Evolutionary conservation across 2,797 vertebrate genomes (phyloP).

Genomic region (Lutjanus argentimaculatus): DNA sequence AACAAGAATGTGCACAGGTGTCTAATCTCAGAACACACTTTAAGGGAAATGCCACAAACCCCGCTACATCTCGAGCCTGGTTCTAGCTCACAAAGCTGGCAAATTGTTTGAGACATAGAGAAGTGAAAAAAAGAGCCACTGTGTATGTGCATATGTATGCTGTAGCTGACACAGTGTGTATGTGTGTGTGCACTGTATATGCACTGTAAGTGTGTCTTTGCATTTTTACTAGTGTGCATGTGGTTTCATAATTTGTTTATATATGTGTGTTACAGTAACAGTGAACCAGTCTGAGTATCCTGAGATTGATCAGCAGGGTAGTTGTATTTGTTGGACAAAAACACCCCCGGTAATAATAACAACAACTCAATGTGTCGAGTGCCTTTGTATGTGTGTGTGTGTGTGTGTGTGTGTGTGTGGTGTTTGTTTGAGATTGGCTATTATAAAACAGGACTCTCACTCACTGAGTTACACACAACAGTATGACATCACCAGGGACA

Average conservation of each 20-base stretch:
- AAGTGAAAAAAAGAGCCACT: not conserved
- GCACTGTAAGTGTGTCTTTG: not conserved
- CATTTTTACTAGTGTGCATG: not conserved
- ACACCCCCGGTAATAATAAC: conserved; percentile 31
- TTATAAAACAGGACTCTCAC: conserved; percentile 50
- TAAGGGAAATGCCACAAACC: conserved; percentile 14
- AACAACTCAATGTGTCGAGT: conserved; percentile 23
- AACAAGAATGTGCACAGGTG: conserved; percentile 2
- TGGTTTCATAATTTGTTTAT: not conserved
- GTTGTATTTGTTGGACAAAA: conserved; percentile 24
- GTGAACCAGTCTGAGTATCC: conserved; percentile 1
- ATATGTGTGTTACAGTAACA: not conserved
- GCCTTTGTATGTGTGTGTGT: conserved; percentile 9
- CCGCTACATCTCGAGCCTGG: conserved; percentile 28
- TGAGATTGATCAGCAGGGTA: not conserved
- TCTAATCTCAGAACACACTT: conserved; percentile 9
- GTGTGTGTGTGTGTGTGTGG: not conserved
- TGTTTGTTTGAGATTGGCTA: not conserved
- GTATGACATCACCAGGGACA: conserved; percentile 64
- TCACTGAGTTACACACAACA: conserved; percentile 53
- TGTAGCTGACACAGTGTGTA: not conserved
- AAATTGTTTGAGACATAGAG: conserved; percentile 28
- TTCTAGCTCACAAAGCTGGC: conserved; percentile 40
- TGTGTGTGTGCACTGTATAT: conserved; percentile 3
- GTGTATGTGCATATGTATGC: not conserved